These are phyloP conservation scores for Delphinus delphis DNA, from an alignment of 2,113 vertebrate species.

Conservation along the genomic window DNA sequence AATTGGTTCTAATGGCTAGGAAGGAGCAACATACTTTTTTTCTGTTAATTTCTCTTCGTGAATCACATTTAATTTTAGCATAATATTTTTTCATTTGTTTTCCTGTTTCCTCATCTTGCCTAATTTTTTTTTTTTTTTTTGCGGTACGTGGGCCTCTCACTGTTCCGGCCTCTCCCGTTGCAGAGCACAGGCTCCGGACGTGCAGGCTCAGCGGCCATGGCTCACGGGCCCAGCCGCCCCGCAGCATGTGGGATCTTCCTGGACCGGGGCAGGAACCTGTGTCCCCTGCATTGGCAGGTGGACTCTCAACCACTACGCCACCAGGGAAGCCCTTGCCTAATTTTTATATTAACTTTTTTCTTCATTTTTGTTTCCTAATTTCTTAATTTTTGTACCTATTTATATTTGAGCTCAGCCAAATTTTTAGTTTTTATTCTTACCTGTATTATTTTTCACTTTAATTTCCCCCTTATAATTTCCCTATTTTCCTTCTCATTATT, in stretches of 20 bases:
- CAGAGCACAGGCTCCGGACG: too few relatives aligned
- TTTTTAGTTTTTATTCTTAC: background rate
- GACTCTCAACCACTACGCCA: too few relatives aligned
- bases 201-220: too few relatives aligned
- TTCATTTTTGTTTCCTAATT: background rate
- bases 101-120: background rate
- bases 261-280: rapidly evolving
- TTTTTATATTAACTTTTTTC: background rate
- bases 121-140: background rate
- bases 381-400: background rate
- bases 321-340: background rate
- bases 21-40: background rate
- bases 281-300: too few relatives aligned
- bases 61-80: background rate
- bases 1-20: background rate
- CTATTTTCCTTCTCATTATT: background rate
- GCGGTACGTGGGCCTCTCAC: too few relatives aligned
- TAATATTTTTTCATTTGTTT: background rate
- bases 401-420: background rate
- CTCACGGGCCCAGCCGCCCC: too few relatives aligned
- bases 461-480: background rate
- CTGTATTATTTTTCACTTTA: background rate
- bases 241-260: too few relatives aligned
- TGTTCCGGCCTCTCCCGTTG: rapidly evolving
- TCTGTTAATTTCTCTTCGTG: background rate